These are phyloP conservation scores for Agelastica alni DNA, from an alignment of 2,888 invertebrate species.

Conservation along the genomic window DNA sequence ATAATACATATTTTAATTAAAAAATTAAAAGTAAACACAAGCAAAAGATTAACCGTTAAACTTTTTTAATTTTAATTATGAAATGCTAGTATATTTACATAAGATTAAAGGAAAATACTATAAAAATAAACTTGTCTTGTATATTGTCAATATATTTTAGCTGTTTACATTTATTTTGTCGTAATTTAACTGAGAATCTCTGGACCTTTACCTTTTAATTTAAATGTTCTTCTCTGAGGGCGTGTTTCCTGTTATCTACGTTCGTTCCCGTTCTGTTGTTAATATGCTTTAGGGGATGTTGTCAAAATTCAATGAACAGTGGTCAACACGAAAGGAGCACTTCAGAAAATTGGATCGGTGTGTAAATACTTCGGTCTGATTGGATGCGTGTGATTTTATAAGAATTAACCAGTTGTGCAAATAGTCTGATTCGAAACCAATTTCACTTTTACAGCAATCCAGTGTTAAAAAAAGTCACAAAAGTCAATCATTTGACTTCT, in stretches of 20 bases:
- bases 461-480: too few species aligned
- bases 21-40: too few species aligned
- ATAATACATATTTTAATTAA: too few species aligned
- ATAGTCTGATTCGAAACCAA: not conserved
- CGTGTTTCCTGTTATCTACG: not conserved
- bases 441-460: not conserved
- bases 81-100: too few species aligned
- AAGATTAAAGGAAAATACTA: too few species aligned
- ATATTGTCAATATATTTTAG: too few species aligned
- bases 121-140: too few species aligned
- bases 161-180: too few species aligned
- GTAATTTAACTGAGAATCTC: slow-evolving; percentile 13
- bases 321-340: slow-evolving; percentile 45
- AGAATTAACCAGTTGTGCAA: slow-evolving; percentile 18
- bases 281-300: slow-evolving; percentile 24
- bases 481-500: too few species aligned
- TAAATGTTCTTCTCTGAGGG: not conserved
- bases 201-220: slow-evolving; percentile 4
- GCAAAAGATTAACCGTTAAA: too few species aligned
- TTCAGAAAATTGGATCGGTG: slow-evolving; percentile 48
- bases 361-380: slow-evolving; percentile 47
- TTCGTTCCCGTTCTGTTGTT: slow-evolving; percentile 2
- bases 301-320: slow-evolving; percentile 42
- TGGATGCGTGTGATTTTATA: slow-evolving; percentile 45
- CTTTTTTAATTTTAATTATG: too few species aligned